phyloP scores from a whole-genome alignment of 2,113 vertebrate species.

The Gobio gobio region DNA sequence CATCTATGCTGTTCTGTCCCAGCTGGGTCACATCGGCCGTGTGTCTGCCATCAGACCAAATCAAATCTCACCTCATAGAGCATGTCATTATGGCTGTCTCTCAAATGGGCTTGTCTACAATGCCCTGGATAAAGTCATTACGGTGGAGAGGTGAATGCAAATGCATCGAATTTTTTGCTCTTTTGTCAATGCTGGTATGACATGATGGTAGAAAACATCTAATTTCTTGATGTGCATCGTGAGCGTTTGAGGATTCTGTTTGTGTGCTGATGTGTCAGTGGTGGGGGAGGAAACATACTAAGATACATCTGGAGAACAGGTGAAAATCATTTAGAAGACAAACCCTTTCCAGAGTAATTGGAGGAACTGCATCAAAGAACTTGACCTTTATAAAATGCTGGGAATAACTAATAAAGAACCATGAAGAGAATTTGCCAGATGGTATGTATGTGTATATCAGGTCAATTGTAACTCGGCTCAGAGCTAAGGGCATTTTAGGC shows the following conservation, averaged over 20 bases:
- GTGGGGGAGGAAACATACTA: not conserved
- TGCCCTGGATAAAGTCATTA: slow-evolving; percentile 21
- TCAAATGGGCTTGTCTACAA: not conserved
- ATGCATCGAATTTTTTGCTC: not conserved
- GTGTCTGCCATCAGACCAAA: slow-evolving; percentile 20
- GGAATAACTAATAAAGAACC: slow-evolving; percentile 40
- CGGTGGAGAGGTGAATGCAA: not conserved
- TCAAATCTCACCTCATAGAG: not conserved
- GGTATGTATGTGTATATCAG: not conserved
- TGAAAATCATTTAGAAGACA: slow-evolving; percentile 31
- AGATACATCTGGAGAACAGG: slow-evolving; percentile 51
- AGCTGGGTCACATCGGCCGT: slow-evolving; percentile 14
- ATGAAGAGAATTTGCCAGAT: slow-evolving; percentile 6
- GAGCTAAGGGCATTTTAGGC: not conserved
- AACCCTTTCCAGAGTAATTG: slow-evolving; percentile 18
- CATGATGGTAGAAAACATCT: not conserved
- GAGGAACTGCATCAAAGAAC: slow-evolving; percentile 46
- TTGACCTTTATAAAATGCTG: slow-evolving; percentile 47
- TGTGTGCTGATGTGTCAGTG: slow-evolving; percentile 7
- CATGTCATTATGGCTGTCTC: slow-evolving; percentile 13
- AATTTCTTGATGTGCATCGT: not conserved
- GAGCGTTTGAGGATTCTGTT: slow-evolving; percentile 15
- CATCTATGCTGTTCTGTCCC: not conserved
- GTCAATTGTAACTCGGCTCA: not conserved
- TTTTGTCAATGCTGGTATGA: slow-evolving; percentile 6